These are phyloP conservation scores for Stegodyphus mimosarum DNA, from an alignment of 1,140 invertebrate genomes.

Conservation along the genomic window DNA sequence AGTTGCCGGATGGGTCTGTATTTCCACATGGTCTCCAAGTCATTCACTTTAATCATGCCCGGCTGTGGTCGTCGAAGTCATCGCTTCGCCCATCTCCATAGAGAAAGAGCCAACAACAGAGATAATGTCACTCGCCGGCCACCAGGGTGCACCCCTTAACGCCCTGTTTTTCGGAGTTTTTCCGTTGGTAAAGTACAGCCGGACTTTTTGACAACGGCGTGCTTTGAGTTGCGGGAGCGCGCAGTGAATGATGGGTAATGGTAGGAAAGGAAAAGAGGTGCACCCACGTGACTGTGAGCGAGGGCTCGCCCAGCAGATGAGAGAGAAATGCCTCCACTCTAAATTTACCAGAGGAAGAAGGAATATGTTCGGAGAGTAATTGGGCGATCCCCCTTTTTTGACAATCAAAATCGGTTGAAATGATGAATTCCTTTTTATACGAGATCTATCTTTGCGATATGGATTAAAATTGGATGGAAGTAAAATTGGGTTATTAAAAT, in stretches of 20 bases:
- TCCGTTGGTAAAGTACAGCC: not conserved
- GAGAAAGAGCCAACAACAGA: not conserved
- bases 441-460: no score
- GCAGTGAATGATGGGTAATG: conserved; percentile 30
- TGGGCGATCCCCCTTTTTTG: no score
- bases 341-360: no score
- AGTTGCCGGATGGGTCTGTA: not conserved
- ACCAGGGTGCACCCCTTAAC: not conserved
- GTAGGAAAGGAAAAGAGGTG: not conserved
- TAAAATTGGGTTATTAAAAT: no score
- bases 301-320: no score
- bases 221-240: conserved; percentile 9
- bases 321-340: no score
- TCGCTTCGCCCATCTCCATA: not conserved
- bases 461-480: no score
- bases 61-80: not conserved
- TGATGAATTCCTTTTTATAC: no score
- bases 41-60: conserved; percentile 22
- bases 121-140: not conserved
- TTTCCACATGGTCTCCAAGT: conserved; percentile 32
- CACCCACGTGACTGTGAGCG: not conserved
- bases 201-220: not conserved
- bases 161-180: no score
- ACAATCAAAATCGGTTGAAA: no score
- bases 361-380: no score